A percentile compares a stretch with the other conserved stretches of the same genome.
Evolutionary conservation across 2,797 vertebrate genomes (phyloP).

Genomic region (Sus cebifrons): DNA sequence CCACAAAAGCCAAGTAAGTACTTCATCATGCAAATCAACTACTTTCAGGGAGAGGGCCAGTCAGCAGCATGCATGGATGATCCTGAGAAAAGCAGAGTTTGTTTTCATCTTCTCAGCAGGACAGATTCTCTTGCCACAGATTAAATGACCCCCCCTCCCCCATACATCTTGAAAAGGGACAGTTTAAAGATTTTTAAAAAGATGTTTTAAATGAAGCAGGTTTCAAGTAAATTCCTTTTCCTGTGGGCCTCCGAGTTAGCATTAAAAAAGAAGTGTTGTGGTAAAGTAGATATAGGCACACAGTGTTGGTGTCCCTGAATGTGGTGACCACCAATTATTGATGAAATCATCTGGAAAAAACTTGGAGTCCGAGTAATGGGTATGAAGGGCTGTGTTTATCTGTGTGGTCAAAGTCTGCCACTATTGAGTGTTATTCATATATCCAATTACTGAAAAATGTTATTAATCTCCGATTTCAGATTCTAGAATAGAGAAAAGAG

Average conservation of each 20-base stretch:
- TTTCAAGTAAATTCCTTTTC: conserved; percentile 34
- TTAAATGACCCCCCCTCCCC: conserved; percentile 76
- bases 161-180: conserved; percentile 82
- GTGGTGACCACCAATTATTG: not conserved
- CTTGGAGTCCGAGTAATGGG: not conserved
- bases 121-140: conserved; percentile 85
- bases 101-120: conserved; percentile 87
- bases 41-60: conserved; percentile 79
- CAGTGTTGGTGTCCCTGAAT: not conserved
- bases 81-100: conserved; percentile 70
- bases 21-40: conserved; percentile 77
- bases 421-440: not conserved
- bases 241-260: conserved; percentile 38
- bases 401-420: not conserved
- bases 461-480: not conserved
- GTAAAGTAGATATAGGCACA: not conserved
- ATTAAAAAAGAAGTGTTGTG: conserved; percentile 22
- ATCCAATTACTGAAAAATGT: not conserved
- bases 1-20: conserved; percentile 77
- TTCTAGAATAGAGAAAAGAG: not conserved
- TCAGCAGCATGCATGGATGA: conserved; percentile 67
- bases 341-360: conserved; percentile 19
- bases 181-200: conserved; percentile 86
- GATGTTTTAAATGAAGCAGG: conserved; percentile 83
- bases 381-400: not conserved